Conservation (phyloP, 2,888 invertebrate genomes). For the Caenorhabditis japonica region DNA sequence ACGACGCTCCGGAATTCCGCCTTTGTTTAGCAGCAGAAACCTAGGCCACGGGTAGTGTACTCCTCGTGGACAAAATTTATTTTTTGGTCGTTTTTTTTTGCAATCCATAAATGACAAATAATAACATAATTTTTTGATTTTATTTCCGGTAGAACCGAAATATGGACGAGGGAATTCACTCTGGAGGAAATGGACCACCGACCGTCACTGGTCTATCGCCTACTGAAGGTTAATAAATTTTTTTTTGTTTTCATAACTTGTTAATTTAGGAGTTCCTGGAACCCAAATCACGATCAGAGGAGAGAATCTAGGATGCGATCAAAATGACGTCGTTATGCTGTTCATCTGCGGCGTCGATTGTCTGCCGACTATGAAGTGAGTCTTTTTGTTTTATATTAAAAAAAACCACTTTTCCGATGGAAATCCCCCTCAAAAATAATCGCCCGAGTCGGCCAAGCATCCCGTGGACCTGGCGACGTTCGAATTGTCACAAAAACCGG, state of each 20-base stretch:
- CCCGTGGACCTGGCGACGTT: constrained; percentile 87
- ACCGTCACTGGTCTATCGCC: constrained; percentile 94
- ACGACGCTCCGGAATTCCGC: constrained; percentile 25
- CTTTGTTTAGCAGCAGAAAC: not conserved
- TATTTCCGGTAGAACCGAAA: constrained; percentile 15
- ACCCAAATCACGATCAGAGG: constrained; percentile 82
- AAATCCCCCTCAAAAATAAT: constrained; percentile 96
- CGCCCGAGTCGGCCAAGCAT: constrained; percentile 92
- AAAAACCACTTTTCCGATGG: constrained; percentile 84
- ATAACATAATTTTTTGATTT: constrained; percentile 3
- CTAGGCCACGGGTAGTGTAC: constrained; percentile 17
- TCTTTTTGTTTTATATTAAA: not conserved
- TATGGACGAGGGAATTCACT: constrained; percentile 31
- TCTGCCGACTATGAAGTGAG: constrained; percentile 84
- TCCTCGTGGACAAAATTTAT: constrained; percentile 24
- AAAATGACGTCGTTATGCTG: constrained; percentile 85
- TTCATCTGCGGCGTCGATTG: constrained; percentile 97
- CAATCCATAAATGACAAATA: not conserved
- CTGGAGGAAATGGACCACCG: constrained; percentile 53
- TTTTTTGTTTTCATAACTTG: not conserved
- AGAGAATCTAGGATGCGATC: constrained; percentile 90
- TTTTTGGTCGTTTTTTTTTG: not conserved
- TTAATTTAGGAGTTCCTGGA: constrained; percentile 55
- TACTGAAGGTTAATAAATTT: constrained; percentile 85
- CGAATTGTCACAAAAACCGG: constrained; percentile 87